A percentile compares a stretch with the other conserved stretches of the same genome.
phyloP scores from a whole-genome alignment of 2,797 vertebrate species.

The Scomberomorus guttatus region DNA sequence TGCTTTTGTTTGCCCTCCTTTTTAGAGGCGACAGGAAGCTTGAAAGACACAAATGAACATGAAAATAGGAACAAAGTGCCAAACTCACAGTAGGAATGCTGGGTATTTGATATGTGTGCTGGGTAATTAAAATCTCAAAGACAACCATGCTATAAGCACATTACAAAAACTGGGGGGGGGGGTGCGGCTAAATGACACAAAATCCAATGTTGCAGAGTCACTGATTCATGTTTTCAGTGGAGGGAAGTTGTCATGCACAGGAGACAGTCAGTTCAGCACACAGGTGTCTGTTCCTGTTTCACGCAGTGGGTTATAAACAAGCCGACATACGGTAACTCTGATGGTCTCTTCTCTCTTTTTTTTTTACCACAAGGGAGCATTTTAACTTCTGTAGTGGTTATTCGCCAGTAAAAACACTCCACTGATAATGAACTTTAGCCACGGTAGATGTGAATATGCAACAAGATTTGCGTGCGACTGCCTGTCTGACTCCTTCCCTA shows the following conservation, averaged over 20 bases:
- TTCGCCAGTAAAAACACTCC: constrained; percentile 10
- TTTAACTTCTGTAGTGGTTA: neutral
- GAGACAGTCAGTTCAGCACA: constrained; percentile 28
- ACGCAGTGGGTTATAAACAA: constrained; percentile 20
- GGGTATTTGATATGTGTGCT: constrained; percentile 45
- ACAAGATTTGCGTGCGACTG: neutral
- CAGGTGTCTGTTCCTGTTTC: constrained; percentile 60
- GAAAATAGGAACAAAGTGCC: constrained; percentile 90
- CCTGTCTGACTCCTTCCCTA: constrained; percentile 23
- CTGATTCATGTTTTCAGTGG: neutral
- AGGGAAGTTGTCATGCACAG: constrained; percentile 26
- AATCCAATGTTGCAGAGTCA: neutral
- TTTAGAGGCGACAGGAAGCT: constrained; percentile 81
- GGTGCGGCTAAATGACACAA: neutral
- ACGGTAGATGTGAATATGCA: neutral
- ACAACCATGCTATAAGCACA: neutral
- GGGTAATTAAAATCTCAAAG: constrained; percentile 56
- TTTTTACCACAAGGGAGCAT: neutral
- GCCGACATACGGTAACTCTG: neutral
- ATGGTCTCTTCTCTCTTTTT: constrained; percentile 14
- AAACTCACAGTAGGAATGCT: constrained; percentile 78
- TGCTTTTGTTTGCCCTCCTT: constrained; percentile 89
- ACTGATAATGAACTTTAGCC: neutral
- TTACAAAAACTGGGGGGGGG: neutral
- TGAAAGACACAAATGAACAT: constrained; percentile 89